Conservation (phyloP, 2,888 invertebrate genomes). For the Tanaodytes sp. region DNA sequence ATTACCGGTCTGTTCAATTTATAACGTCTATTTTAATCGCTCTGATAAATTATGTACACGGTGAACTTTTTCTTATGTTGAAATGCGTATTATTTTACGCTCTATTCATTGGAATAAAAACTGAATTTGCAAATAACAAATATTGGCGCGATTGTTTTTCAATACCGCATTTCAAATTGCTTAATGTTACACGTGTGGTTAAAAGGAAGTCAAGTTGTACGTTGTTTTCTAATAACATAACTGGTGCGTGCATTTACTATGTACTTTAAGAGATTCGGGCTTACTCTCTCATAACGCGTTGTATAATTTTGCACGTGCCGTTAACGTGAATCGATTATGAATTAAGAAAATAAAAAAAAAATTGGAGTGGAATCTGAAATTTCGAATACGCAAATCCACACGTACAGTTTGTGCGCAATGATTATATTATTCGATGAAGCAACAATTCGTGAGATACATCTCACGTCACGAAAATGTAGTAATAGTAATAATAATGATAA, state of each 20-base stretch:
- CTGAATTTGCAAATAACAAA: constrained; percentile 46
- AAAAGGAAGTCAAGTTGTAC: constrained; percentile 40
- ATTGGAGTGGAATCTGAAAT: no score
- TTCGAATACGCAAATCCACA: no score
- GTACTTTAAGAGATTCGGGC: no score
- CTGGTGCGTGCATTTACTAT: constrained; percentile 9
- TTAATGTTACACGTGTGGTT: constrained; percentile 18
- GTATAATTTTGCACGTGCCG: no score
- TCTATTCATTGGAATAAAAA: constrained; percentile 41
- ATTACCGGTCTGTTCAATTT: constrained; percentile 28
- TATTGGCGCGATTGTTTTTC: constrained; percentile 41
- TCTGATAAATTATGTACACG: constrained; percentile 45
- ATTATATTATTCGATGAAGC: no score
- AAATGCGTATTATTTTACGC: constrained; percentile 47
- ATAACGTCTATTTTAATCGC: constrained; percentile 30
- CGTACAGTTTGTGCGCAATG: no score
- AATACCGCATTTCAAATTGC: constrained; percentile 28
- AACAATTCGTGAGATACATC: no score
- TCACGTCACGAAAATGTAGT: no score
- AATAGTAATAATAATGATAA: no score
- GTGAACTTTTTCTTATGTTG: constrained; percentile 46
- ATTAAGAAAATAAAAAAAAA: no score
- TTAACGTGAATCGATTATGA: no score
- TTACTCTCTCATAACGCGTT: no score
- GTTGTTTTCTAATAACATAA: constrained; percentile 44